These are phyloP conservation scores for Sebastes schlegelii DNA, from an alignment of 2,113 vertebrate genomes.

Conservation along the genomic window DNA sequence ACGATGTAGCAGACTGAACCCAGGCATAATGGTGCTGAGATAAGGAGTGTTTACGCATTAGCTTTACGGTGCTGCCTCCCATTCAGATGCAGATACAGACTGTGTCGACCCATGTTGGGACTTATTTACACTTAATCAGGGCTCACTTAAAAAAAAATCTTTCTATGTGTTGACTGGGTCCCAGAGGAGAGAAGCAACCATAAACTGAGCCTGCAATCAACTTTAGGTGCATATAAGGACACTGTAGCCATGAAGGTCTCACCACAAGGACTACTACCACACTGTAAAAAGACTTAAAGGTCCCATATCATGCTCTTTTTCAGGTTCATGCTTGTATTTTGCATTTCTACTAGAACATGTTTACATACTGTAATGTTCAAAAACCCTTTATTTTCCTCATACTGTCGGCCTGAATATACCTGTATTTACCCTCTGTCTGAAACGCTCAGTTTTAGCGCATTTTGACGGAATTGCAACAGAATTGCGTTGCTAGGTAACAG, in stretches of 20 bases:
- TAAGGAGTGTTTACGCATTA: slow-evolving; percentile 52
- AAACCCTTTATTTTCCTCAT: too few species aligned
- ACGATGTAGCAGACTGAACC: neutral
- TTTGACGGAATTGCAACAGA: too few species aligned
- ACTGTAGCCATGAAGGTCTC: neutral
- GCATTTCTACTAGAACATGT: too few species aligned
- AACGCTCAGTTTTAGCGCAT: too few species aligned
- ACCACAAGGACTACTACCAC: too few species aligned
- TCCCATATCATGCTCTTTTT: too few species aligned
- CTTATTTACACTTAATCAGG: slow-evolving; percentile 53
- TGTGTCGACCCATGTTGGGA: slow-evolving; percentile 12
- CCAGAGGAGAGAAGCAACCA: neutral
- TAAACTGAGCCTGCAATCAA: neutral
- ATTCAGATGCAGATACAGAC: slow-evolving; percentile 56
- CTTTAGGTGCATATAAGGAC: neutral
- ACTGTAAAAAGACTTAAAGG: too few species aligned
- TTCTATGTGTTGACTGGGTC: slow-evolving; percentile 35
- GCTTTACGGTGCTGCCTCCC: slow-evolving; percentile 16
- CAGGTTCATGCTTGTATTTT: too few species aligned
- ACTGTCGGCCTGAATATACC: too few species aligned
- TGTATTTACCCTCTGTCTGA: too few species aligned
- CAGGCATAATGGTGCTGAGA: slow-evolving; percentile 33
- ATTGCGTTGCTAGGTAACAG: too few species aligned
- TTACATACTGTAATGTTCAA: too few species aligned
- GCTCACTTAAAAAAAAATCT: slow-evolving; percentile 4